Evolutionary conservation across 2,797 vertebrate species (phyloP).

Genomic region (Rhynchonycteris naso): DNA sequence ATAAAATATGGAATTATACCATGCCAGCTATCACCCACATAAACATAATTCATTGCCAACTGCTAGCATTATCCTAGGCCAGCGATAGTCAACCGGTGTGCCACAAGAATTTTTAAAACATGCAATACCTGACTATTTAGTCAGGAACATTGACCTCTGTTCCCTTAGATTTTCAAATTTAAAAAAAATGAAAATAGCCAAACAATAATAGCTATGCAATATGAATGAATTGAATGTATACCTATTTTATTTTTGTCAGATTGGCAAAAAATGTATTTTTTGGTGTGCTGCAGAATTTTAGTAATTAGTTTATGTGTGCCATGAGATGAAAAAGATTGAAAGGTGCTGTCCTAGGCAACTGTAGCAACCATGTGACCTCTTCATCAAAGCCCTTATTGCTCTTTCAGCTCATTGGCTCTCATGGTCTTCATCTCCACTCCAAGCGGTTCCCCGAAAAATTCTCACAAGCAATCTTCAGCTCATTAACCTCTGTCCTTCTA

Average conservation of each 20-base stretch:
- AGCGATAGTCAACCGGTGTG: neutral
- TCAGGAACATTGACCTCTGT: neutral
- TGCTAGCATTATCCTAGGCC: neutral
- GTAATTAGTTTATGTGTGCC: neutral
- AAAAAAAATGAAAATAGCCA: neutral
- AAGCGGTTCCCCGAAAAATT: conserved; percentile 7
- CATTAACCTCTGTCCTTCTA: neutral
- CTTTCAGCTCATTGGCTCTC: neutral
- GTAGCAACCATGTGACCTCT: neutral
- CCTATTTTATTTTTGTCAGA: neutral
- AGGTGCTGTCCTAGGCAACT: neutral
- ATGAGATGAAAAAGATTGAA: neutral
- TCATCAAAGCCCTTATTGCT: neutral
- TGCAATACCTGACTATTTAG: neutral
- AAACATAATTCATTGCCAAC: neutral
- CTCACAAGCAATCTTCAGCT: neutral
- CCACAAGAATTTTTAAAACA: neutral
- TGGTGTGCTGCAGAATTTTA: neutral
- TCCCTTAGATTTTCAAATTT: neutral
- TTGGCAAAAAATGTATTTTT: neutral
- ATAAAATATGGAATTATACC: conserved; percentile 19
- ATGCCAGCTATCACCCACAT: neutral
- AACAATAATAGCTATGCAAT: neutral
- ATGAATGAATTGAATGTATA: neutral
- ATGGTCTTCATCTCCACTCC: neutral